Conservation (phyloP, 2,797 vertebrate genomes). For the Sus cebifrons region DNA sequence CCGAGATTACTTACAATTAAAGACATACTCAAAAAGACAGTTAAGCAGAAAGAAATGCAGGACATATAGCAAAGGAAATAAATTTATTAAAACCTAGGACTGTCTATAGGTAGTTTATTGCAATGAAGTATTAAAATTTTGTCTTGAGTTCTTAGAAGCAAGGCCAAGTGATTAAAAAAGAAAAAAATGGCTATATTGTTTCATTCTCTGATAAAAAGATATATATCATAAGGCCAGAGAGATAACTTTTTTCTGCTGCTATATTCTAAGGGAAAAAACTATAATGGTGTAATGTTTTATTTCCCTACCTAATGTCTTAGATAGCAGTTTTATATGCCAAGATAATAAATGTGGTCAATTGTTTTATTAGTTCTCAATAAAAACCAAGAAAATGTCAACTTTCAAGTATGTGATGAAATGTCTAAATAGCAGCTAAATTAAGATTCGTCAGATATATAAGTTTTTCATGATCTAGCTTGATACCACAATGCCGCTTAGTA, state of each 20-base stretch:
- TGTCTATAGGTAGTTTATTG: background rate
- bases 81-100: background rate
- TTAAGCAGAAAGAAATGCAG: background rate
- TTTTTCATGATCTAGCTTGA: background rate
- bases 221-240: background rate
- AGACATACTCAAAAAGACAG: background rate
- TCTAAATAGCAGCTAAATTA: background rate
- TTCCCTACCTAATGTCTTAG: background rate
- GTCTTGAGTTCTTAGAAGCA: conserved; percentile 7
- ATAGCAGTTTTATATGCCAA: background rate
- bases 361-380: conserved; percentile 6
- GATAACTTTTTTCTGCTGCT: background rate
- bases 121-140: background rate
- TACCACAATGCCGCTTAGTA: background rate
- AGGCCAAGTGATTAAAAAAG: background rate
- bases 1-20: background rate
- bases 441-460: background rate
- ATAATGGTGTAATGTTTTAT: background rate
- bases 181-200: background rate
- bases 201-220: background rate
- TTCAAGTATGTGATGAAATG: conserved; percentile 46
- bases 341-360: background rate
- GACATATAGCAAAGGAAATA: background rate
- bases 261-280: background rate
- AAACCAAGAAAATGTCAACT: background rate